A percentile compares a stretch with the other conserved stretches of the same genome.
phyloP scores from a whole-genome alignment of 2,113 vertebrate genomes.

The Peromyscus maniculatus region DNA sequence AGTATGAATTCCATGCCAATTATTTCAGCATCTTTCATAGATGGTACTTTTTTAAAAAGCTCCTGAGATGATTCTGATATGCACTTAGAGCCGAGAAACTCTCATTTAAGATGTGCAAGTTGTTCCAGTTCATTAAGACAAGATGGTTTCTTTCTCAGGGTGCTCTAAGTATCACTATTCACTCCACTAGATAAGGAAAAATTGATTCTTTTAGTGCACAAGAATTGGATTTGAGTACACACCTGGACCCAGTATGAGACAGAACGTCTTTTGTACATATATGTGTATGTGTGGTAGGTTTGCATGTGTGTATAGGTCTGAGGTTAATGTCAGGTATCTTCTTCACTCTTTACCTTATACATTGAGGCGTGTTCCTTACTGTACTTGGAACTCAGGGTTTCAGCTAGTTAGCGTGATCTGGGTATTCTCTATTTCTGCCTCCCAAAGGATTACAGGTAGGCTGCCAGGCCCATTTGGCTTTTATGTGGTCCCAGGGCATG shows the following conservation, averaged over 20 bases:
- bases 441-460: not conserved
- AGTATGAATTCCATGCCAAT: slow-evolving; percentile 5
- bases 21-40: slow-evolving; percentile 21
- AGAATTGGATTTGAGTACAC: slow-evolving; percentile 21
- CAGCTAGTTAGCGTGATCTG: not conserved
- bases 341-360: not conserved
- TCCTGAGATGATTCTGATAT: slow-evolving; percentile 33
- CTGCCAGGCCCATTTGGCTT: not conserved
- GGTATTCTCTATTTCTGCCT: not conserved
- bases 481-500: no score
- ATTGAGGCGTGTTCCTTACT: not conserved
- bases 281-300: not conserved
- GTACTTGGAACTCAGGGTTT: not conserved
- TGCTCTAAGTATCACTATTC: slow-evolving; percentile 32
- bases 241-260: not conserved
- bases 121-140: slow-evolving; percentile 45
- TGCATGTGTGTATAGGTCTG: not conserved
- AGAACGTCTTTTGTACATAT: not conserved
- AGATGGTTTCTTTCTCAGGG: slow-evolving; percentile 15
- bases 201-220: not conserved
- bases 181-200: slow-evolving; percentile 18
- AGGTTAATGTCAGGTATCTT: not conserved
- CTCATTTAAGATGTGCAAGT: not conserved
- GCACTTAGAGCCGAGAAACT: not conserved
- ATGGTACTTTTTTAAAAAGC: slow-evolving; percentile 18